These are phyloP conservation scores for Nomada goodeniana DNA, from an alignment of 2,888 invertebrate species.

Conservation along the genomic window DNA sequence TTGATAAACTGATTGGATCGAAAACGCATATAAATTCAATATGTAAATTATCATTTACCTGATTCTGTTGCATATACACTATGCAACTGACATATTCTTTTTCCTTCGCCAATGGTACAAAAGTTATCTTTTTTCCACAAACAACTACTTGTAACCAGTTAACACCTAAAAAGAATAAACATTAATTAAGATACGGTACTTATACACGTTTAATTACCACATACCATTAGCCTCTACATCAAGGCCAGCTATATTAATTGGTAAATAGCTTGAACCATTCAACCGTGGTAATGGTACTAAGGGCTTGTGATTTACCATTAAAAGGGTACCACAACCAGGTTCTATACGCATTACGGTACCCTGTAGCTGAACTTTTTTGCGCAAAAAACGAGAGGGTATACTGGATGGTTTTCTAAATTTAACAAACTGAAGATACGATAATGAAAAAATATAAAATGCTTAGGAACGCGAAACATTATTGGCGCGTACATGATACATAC, in stretches of 20 bases:
- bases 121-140: constrained; percentile 84
- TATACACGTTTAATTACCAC: constrained; percentile 12
- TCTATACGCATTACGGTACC: constrained; percentile 86
- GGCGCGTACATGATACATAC: constrained; percentile 85
- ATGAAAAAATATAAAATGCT: constrained; percentile 28
- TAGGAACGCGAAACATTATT: constrained; percentile 59
- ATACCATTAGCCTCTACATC: constrained; percentile 84
- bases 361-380: constrained; percentile 85
- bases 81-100: constrained; percentile 84
- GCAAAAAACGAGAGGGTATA: constrained; percentile 87
- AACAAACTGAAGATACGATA: constrained; percentile 85
- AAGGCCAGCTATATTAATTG: constrained; percentile 86
- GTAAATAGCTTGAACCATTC: constrained; percentile 85
- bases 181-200: constrained; percentile 4
- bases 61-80: constrained; percentile 80
- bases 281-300: constrained; percentile 86
- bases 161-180: constrained; percentile 81
- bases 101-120: constrained; percentile 85
- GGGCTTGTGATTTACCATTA: constrained; percentile 87
- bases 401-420: constrained; percentile 87
- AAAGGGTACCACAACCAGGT: constrained; percentile 84
- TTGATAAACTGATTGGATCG: neutral
- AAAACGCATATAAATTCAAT: neutral
- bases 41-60: constrained; percentile 66
- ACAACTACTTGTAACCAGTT: constrained; percentile 87